Conservation (phyloP, 2,888 invertebrate species). For the Dynastes hyllus region DNA sequence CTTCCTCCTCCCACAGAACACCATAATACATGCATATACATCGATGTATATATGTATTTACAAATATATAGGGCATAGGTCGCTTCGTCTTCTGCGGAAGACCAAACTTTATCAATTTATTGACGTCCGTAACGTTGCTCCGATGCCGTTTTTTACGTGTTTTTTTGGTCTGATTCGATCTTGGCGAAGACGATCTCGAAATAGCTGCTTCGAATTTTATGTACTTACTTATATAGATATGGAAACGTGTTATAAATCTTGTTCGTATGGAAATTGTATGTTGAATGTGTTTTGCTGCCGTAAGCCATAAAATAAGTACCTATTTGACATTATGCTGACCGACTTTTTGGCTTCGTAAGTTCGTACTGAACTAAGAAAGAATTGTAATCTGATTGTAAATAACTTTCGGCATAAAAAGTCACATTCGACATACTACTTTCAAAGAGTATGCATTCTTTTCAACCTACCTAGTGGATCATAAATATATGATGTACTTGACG, state of each 20-base stretch:
- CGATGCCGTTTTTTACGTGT: not conserved
- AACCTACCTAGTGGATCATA: too few relatives aligned
- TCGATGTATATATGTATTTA: not conserved
- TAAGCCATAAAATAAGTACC: not conserved
- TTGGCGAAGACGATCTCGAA: not conserved
- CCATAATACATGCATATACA: not conserved
- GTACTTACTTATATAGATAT: too few relatives aligned
- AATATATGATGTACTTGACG: too few relatives aligned
- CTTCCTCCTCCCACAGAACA: not conserved
- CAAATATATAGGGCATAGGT: conserved; percentile 12
- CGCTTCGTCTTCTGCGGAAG: not conserved
- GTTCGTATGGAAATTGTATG: conserved; percentile 3
- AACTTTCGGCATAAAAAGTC: too few relatives aligned
- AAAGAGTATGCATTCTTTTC: too few relatives aligned
- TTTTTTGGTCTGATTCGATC: not conserved
- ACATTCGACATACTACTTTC: too few relatives aligned
- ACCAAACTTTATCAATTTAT: conserved; percentile 35
- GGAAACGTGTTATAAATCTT: conserved; percentile 8
- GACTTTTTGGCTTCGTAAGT: not conserved
- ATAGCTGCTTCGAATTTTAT: too few relatives aligned
- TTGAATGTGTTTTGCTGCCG: not conserved
- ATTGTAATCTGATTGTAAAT: too few relatives aligned
- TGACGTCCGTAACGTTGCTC: conserved; percentile 2
- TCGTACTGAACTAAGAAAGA: too few relatives aligned
- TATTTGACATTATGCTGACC: not conserved